Percentiles rank a stretch among this genome's conserved stretches.
Evolutionary conservation across 2,888 invertebrate genomes (phyloP).

Genomic region (Macropis europaea): DNA sequence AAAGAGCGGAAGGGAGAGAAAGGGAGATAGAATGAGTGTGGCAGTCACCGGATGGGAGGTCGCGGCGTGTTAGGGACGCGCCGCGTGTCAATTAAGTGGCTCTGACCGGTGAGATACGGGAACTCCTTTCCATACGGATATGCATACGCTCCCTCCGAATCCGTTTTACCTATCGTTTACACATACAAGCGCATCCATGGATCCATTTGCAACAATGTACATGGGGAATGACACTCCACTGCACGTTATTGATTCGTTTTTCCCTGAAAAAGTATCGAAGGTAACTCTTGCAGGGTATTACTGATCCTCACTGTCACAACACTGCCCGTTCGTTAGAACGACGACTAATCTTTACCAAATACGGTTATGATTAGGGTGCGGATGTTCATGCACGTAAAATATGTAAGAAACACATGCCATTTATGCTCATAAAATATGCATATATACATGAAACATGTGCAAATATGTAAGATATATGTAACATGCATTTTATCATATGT

Average conservation of each 20-base stretch:
- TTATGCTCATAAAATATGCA: too few species aligned
- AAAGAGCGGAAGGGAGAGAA: neutral
- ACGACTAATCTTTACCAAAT: too few species aligned
- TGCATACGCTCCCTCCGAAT: slow-evolving; percentile 61
- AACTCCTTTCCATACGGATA: slow-evolving; percentile 77
- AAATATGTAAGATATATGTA: too few species aligned
- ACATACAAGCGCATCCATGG: slow-evolving; percentile 17
- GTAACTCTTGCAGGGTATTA: too few species aligned
- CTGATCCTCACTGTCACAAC: too few species aligned
- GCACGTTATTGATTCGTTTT: slow-evolving; percentile 10
- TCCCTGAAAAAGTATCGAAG: neutral
- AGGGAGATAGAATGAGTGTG: neutral
- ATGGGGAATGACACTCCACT: slow-evolving; percentile 1
- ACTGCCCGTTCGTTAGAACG: too few species aligned
- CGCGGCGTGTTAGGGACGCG: slow-evolving; percentile 78
- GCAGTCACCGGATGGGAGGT: slow-evolving; percentile 73
- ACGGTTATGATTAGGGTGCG: too few species aligned
- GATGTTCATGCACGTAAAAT: too few species aligned
- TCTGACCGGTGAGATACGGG: slow-evolving; percentile 78
- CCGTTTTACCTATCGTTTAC: slow-evolving; percentile 46
- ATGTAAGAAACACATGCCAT: too few species aligned
- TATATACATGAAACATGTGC: too few species aligned
- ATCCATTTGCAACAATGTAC: slow-evolving; percentile 15
- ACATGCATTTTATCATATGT: too few species aligned
- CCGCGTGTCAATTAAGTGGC: slow-evolving; percentile 80